Conservation (phyloP, 1,140 invertebrate species). For the Drosophila mojavensis region DNA sequence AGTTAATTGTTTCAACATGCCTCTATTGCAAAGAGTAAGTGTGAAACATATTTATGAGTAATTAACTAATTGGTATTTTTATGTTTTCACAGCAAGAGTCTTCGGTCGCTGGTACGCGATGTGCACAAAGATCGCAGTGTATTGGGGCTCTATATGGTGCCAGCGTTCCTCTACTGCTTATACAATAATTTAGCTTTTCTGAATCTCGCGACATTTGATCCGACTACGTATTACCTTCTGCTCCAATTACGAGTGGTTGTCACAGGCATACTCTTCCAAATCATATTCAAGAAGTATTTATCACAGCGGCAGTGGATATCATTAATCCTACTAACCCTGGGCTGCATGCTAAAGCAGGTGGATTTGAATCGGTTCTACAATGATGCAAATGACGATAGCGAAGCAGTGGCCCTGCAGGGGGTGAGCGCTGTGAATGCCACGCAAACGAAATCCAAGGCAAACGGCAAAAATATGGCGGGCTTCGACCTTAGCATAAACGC, state of each 20-base stretch:
- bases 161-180: conserved; percentile 95
- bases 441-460: conserved; percentile 39
- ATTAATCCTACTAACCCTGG: conserved; percentile 92
- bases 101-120: conserved; percentile 85
- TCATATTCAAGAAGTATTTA: conserved; percentile 94
- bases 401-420: conserved; percentile 54
- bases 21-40: conserved; percentile 90
- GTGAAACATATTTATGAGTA: not conserved
- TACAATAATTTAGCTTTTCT: conserved; percentile 98
- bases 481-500: conserved; percentile 88
- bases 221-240: conserved; percentile 97
- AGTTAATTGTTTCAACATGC: conserved; percentile 89
- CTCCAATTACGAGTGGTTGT: conserved; percentile 96
- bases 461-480: conserved; percentile 84
- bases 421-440: not conserved
- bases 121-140: conserved; percentile 87
- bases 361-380: conserved; percentile 85
- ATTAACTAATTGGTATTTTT: not conserved
- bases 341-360: conserved; percentile 96
- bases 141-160: conserved; percentile 94
- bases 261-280: conserved; percentile 95
- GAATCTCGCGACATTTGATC: conserved; percentile 95
- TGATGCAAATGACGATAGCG: conserved; percentile 69
- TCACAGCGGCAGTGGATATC: conserved; percentile 95
- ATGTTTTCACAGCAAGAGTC: conserved; percentile 70